Percentiles rank a stretch among this genome's conserved stretches.
Evolutionary conservation across 2,797 vertebrate genomes (phyloP).

Genomic region (Hippocampus kuda): DNA sequence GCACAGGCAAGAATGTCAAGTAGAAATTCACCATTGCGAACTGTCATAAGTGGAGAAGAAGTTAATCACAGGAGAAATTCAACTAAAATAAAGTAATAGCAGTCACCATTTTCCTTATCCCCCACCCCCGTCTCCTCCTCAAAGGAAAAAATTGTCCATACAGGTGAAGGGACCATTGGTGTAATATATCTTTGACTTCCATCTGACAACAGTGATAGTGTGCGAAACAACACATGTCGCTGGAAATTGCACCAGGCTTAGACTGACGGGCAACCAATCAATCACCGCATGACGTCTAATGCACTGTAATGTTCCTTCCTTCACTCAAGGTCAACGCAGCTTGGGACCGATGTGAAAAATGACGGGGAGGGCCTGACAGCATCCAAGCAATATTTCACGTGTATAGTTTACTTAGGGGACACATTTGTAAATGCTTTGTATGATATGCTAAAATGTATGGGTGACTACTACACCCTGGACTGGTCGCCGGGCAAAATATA

Average conservation of each 20-base stretch:
- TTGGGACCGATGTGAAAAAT: neutral
- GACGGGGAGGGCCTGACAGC: neutral
- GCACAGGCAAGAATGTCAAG: neutral
- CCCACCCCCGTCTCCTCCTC: too few relatives aligned
- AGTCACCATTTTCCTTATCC: neutral
- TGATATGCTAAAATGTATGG: too few relatives aligned
- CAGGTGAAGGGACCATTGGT: constrained; percentile 22
- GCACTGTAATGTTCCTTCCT: neutral
- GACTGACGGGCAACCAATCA: constrained; percentile 19
- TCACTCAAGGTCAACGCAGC: neutral
- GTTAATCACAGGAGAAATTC: neutral
- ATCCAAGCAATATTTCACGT: neutral
- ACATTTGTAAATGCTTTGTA: neutral
- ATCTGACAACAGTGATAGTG: constrained; percentile 24
- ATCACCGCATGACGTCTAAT: neutral
- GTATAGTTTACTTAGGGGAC: neutral
- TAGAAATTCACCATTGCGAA: neutral
- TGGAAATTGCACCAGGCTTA: constrained; percentile 20
- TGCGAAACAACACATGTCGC: constrained; percentile 8
- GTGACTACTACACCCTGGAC: too few relatives aligned
- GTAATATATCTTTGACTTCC: constrained; percentile 35
- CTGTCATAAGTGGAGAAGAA: neutral
- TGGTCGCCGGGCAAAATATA: too few relatives aligned
- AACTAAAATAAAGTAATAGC: neutral
- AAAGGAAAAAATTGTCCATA: constrained; percentile 1